Evolutionary conservation across 2,797 vertebrate species (phyloP), one percentile per base, ranked within the genome.

Genomic region (Aselliscus stoliczkanus): DNA sequence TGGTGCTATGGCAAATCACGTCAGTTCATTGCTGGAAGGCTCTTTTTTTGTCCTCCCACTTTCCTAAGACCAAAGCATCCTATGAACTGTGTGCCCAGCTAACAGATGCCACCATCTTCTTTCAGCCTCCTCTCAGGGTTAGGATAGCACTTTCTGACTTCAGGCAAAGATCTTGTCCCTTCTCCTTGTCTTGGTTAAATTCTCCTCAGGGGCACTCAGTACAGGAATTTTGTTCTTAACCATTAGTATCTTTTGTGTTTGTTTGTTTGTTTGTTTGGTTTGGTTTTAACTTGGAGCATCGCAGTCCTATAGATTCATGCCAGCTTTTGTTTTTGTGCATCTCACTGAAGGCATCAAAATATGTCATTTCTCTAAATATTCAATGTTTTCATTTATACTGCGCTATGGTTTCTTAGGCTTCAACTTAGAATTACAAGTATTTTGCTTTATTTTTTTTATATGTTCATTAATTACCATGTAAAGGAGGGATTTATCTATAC

Each of bases 301-400:
- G 0, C 10, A 12, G 29, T 3, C 14, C 42, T 84, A 0, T 20
- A 12, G 34, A 62, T 12, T n/a, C 56, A 56, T 17, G 0, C 5
- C 7, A 15, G 13, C n/a, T 89, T 37, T 20, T 60, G 27, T 79
- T 65, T 67, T 31, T 82, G 7, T 7, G 7, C 10, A 15, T 52
- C 9, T 67, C 80, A 73, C 31, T 70, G 37, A 88, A 93, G 67
- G 58, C 42, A 12, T 21, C 27, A 80, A 90, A 88, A 62, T 37
- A 15, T 29, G 1, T 62, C 9, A 15, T 77, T 58, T 17, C n/a
- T 54, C 58, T 52, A 37, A 76, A 81, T 47, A 54, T 13, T 12
- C 6, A 80, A 0, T 37, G 54, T 62, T 67, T 82, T 94, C n/a
- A 80, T 27, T 92, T 70, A 75, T 81, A 72, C 31, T 88, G 37